These are phyloP conservation scores for Rosalia funebris DNA, from an alignment of 2,888 invertebrate species.

Conservation along the genomic window DNA sequence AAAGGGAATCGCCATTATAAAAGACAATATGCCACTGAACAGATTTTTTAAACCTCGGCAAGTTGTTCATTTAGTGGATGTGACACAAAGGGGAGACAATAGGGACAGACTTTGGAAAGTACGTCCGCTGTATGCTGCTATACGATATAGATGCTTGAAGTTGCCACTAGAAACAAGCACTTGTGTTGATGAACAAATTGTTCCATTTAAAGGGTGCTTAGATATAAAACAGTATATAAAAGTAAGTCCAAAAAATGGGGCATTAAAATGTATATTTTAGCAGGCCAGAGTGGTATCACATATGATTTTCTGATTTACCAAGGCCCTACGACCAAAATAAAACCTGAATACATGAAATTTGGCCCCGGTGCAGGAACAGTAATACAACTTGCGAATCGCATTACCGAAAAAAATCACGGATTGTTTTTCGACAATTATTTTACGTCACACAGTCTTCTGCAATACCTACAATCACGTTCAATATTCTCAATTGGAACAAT, in stretches of 20 bases:
- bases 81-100: background rate
- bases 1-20: too few species aligned
- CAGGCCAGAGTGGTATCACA: background rate
- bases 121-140: background rate
- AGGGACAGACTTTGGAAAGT: conserved; percentile 3
- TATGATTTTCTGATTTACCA: background rate
- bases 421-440: conserved; percentile 10
- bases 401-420: conserved; percentile 6
- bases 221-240: background rate
- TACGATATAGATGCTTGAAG: background rate
- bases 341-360: background rate
- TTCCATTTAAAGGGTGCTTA: background rate
- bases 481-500: conserved; percentile 28
- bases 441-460: conserved; percentile 14
- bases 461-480: conserved; percentile 5
- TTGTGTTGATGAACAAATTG: background rate
- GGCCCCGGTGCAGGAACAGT: background rate
- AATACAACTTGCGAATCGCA: background rate
- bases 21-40: conserved; percentile 17
- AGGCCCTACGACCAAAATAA: background rate
- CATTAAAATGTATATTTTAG: conserved; percentile 2
- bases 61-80: conserved; percentile 13
- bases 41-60: conserved; percentile 6
- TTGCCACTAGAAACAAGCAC: background rate
- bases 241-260: conserved; percentile 4